These are phyloP conservation scores for Sebastes hubbsi DNA, from an alignment of 2,797 vertebrate species.

Conservation along the genomic window DNA sequence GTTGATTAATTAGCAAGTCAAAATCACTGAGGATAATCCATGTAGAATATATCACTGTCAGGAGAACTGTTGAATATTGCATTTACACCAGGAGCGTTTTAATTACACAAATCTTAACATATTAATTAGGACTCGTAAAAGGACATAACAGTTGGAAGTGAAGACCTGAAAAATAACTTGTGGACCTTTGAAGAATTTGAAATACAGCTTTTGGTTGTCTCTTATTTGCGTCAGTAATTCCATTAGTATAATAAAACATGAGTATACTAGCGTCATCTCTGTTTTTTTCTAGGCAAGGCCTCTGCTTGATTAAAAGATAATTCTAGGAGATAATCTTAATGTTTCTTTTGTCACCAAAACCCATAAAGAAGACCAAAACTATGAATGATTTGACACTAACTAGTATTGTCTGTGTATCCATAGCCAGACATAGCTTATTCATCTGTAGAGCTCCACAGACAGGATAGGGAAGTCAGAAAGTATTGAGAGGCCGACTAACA, in stretches of 20 bases:
- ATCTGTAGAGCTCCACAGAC: not conserved
- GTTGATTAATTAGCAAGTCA: conserved; percentile 89
- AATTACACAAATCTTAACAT: conserved; percentile 81
- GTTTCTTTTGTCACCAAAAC: not conserved
- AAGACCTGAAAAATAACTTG: conserved; percentile 41
- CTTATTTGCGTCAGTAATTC: not conserved
- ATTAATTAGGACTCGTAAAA: conserved; percentile 69
- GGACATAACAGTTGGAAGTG: conserved; percentile 20
- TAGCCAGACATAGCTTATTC: not conserved
- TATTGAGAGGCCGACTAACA: too few relatives aligned
- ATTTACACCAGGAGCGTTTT: conserved; percentile 84
- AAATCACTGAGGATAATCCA: conserved; percentile 85
- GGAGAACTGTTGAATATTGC: conserved; percentile 82
- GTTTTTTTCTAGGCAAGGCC: not conserved
- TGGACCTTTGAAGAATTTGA: not conserved
- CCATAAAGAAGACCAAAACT: not conserved
- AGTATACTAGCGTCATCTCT: not conserved
- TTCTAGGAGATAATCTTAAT: not conserved
- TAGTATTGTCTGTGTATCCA: not conserved
- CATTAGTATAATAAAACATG: not conserved
- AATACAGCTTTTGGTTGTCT: not conserved
- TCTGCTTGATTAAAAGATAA: not conserved
- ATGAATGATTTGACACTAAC: too few relatives aligned
- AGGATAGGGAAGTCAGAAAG: not conserved
- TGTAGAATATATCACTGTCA: conserved; percentile 88